Conservation (phyloP, 2,113 vertebrate species). For the Cacatua alba region DNA sequence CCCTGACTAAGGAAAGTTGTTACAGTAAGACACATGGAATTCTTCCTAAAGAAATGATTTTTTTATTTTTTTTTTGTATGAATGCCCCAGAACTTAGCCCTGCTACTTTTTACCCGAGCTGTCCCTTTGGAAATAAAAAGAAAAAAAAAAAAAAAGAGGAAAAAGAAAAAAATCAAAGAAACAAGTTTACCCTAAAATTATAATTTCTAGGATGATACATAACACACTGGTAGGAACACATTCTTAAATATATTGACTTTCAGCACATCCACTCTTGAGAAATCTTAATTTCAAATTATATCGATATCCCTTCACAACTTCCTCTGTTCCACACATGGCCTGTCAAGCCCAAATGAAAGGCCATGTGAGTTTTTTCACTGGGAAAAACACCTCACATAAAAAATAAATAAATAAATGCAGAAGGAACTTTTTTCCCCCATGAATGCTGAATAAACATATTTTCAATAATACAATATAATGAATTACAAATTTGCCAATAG, state of each 20-base stretch:
- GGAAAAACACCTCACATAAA: conserved; percentile 23
- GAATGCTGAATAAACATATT: conserved; percentile 55
- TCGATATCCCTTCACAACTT: not conserved
- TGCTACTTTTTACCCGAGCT: not conserved
- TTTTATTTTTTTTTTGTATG: not conserved
- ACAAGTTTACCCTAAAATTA: not conserved
- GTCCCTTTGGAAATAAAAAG: not conserved
- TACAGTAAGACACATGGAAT: not conserved
- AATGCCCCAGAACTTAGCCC: not conserved
- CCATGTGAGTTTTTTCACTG: not conserved
- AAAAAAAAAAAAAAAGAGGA: not conserved
- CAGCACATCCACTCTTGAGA: not conserved
- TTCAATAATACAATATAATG: conserved; percentile 5
- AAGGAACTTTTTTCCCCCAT: not conserved
- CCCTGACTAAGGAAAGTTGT: not conserved
- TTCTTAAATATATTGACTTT: not conserved
- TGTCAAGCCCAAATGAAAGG: not conserved
- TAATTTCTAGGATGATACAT: not conserved
- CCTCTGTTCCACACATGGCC: not conserved
- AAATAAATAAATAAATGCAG: not conserved
- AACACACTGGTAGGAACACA: not conserved
- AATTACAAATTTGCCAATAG: conserved; percentile 44
- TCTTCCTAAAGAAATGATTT: not conserved
- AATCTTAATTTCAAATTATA: conserved; percentile 16
- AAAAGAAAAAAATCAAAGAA: not conserved